Conservation (phyloP, 35 echinoderm and acorn worm genomes). For the Eucidaris tribuloides region DNA sequence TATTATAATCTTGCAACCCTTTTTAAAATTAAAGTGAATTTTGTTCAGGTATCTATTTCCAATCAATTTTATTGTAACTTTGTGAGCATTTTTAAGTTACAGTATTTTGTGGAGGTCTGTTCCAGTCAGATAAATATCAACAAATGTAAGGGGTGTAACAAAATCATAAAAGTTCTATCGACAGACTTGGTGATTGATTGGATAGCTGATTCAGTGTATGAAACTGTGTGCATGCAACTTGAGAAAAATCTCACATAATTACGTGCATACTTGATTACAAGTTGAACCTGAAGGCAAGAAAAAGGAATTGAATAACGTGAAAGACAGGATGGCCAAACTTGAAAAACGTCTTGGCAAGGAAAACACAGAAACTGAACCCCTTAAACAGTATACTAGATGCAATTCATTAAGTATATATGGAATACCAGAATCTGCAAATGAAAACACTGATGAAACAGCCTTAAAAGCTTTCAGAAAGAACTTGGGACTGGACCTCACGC, state of each 20-base stretch:
- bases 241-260: background rate
- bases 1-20: no score
- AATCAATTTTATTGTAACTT: no score
- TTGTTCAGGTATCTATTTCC: no score
- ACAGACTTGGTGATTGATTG: background rate
- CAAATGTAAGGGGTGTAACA: background rate
- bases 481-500: no score
- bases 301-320: background rate
- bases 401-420: background rate
- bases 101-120: no score
- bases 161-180: background rate
- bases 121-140: no score
- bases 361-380: background rate
- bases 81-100: no score
- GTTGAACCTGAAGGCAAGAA: background rate
- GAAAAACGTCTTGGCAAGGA: background rate
- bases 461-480: no score
- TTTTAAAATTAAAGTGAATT: no score
- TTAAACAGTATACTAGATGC: background rate
- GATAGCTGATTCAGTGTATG: background rate
- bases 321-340: background rate
- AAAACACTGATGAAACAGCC: no score
- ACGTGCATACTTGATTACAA: background rate
- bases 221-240: background rate
- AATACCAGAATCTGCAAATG: background rate